Evolutionary conservation across 2,888 invertebrate genomes (phyloP).

Genomic region (Hirtodrosophila confusa): DNA sequence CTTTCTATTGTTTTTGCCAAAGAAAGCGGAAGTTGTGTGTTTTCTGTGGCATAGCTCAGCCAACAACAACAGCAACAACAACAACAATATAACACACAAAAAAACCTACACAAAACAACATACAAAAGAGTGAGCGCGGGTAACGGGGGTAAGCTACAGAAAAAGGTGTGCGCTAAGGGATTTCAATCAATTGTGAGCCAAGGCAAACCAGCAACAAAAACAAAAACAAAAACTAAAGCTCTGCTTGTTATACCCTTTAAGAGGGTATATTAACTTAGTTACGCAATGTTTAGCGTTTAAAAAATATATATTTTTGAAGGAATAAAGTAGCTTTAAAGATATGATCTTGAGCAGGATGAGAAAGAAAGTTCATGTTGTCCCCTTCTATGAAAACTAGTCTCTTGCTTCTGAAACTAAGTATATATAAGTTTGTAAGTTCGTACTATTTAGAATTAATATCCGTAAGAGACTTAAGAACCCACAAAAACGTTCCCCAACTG

Average conservation of each 20-base stretch:
- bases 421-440: too few species aligned
- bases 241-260: conserved; percentile 27
- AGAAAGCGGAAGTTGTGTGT: conserved; percentile 78
- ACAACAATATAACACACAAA: conserved; percentile 33
- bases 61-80: conserved; percentile 33
- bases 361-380: too few species aligned
- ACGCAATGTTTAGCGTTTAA: too few species aligned
- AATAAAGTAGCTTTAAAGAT: too few species aligned
- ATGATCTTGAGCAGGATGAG: too few species aligned
- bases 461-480: too few species aligned
- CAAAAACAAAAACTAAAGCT: conserved; percentile 67
- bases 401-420: too few species aligned
- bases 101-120: conserved; percentile 43
- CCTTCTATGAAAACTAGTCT: too few species aligned
- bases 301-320: too few species aligned
- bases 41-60: conserved; percentile 61
- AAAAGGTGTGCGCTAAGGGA: conserved; percentile 79
- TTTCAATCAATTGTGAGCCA: conserved; percentile 77
- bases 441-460: too few species aligned
- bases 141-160: conserved; percentile 12
- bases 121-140: conserved; percentile 24
- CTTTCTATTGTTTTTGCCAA: conserved; percentile 79
- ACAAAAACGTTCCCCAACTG: too few species aligned
- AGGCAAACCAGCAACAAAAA: conserved; percentile 37
- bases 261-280: too few species aligned